Conservation (phyloP, 2,113 vertebrate genomes). For the Xiphias gladius region DNA sequence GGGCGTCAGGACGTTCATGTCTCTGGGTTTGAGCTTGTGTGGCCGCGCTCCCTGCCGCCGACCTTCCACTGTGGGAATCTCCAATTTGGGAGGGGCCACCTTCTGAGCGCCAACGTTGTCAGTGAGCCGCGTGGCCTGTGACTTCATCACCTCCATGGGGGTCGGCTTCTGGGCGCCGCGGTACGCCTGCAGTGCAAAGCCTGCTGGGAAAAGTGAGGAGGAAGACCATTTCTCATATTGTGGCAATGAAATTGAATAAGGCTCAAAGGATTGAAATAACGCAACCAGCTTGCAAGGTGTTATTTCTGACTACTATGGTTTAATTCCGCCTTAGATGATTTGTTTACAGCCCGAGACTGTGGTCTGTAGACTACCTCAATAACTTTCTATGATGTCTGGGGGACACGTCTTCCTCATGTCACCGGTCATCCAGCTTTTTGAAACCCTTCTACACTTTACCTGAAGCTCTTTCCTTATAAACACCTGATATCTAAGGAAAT, state of each 20-base stretch:
- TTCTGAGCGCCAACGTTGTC: conserved; percentile 84
- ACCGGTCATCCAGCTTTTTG: no score
- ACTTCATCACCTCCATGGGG: conserved; percentile 94
- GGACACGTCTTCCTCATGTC: no score
- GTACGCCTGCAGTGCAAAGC: conserved; percentile 92
- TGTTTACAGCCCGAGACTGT: no score
- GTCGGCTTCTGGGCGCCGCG: conserved; percentile 92
- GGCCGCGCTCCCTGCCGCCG: conserved; percentile 84
- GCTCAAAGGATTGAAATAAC: neutral
- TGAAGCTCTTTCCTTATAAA: no score
- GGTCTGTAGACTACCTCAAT: no score
- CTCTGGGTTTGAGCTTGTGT: conserved; percentile 91
- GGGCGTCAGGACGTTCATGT: conserved; percentile 93
- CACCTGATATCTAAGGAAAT: no score
- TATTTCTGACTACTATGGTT: no score
- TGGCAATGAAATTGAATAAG: neutral
- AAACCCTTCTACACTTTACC: no score
- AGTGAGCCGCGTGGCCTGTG: conserved; percentile 85
- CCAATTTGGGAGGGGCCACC: conserved; percentile 90
- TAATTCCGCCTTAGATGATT: no score
- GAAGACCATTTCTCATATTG: neutral
- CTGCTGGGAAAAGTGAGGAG: conserved; percentile 77
- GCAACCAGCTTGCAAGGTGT: neutral
- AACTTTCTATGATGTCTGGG: no score
- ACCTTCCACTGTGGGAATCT: conserved; percentile 86